A percentile compares a stretch with the other conserved stretches of the same genome.
Evolutionary conservation across 2,113 vertebrate genomes (phyloP).

Genomic region (Zapus hudsonius): DNA sequence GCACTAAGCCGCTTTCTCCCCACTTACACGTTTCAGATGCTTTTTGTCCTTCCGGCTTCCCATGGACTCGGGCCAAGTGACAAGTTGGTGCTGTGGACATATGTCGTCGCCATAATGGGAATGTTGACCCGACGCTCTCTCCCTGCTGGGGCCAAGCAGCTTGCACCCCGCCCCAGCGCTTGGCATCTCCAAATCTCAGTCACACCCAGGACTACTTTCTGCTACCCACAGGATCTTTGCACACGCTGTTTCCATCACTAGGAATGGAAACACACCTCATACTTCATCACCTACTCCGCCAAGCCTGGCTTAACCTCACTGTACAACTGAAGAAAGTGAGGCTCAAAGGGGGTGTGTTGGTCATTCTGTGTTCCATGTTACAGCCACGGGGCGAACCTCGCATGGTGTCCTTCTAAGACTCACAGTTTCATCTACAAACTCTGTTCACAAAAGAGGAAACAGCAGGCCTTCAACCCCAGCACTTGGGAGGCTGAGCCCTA

Average conservation of each 20-base stretch:
- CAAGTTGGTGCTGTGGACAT: conserved; percentile 81
- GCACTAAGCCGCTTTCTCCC: conserved; percentile 77
- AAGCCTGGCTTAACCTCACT: not conserved
- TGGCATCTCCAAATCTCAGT: conserved; percentile 53
- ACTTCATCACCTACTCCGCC: not conserved
- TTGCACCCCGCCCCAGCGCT: conserved; percentile 56
- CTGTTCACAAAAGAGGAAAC: not conserved
- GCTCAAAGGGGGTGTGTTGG: not conserved
- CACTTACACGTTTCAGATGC: conserved; percentile 79
- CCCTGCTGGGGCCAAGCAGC: conserved; percentile 75
- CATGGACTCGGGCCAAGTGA: conserved; percentile 81
- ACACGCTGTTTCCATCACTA: not conserved
- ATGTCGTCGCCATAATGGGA: conserved; percentile 80
- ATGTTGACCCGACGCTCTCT: conserved; percentile 77
- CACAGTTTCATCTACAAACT: not conserved
- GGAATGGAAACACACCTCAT: not conserved
- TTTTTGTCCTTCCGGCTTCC: conserved; percentile 83
- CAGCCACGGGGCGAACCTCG: not conserved
- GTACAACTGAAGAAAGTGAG: not conserved
- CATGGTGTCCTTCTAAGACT: not conserved
- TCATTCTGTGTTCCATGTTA: not conserved
- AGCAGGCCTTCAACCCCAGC: too few relatives aligned
- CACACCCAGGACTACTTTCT: conserved; percentile 12
- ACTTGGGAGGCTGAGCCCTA: too few relatives aligned
- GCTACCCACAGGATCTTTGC: not conserved